Base-by-base conservation (phyloP, 2,113 vertebrate genomes). In the Ellobius talpinus region DNA sequence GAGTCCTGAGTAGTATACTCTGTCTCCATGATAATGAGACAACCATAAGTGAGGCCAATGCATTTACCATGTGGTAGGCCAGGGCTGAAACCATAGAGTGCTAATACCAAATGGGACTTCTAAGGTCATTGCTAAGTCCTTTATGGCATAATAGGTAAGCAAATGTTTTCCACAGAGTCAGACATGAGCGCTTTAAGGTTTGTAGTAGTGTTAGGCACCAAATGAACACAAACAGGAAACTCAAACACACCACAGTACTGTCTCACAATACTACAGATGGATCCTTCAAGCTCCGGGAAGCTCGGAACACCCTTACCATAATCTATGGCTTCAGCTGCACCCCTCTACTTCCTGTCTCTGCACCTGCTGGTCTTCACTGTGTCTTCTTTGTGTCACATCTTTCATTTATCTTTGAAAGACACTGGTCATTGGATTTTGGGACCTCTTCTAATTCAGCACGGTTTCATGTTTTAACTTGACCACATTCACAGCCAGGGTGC, bases 221-320 rank as follows among this genome's bases (percentile, higher is more conserved):
- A 55, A n/a, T 50, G 5, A 3, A 4, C 58, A 52, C 19, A 0
- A 11, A 76, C 55, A 74, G 24, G 2, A 29, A 24, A 33, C 72
- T 58, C 3, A 55, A 52, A 29, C 39, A 23, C 74, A 39, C 7
- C 5, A n/a, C 21, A 39, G 7, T 33, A 8, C 5, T 1, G 4
- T 17, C 33, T 50, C 33, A 6, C 10, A 13, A 84, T 3, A 47
- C 66, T 11, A 42, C 6, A 0, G 73, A 45, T 39, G 2, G 36
- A 42, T 19, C n/a, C 55, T 45, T 12, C 33, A 33, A 3, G 61
- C 36, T 61, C 66, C 33, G 3, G 0, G 13, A 0, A 39, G 23
- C 33, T n/a, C 45, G 1, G 0, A 14, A 9, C 6, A 17, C 0
- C 26, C 45, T 8, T 1, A 0, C 8, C 0, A 66, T 2, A 19